Evolutionary conservation across 2,797 vertebrate genomes (phyloP).

Genomic region (Cuniculus paca): DNA sequence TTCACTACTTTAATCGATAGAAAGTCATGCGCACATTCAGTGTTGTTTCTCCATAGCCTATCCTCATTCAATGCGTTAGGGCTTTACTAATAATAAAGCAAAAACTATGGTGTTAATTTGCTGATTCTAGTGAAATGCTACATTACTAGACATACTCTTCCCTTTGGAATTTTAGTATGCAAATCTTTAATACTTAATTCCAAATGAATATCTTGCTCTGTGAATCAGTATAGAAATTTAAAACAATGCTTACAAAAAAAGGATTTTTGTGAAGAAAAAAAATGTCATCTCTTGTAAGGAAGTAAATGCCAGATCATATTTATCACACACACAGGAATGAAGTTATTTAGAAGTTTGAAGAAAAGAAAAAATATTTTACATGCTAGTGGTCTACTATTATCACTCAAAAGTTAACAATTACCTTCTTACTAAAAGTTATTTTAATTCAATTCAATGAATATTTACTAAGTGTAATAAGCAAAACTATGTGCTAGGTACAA

Average conservation of each 20-base stretch:
- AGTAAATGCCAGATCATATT: constrained; percentile 57
- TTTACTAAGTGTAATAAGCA: constrained; percentile 40
- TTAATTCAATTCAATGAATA: constrained; percentile 44
- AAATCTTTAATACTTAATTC: constrained; percentile 74
- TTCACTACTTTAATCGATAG: constrained; percentile 68
- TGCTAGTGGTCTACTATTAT: constrained; percentile 13
- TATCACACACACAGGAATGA: not conserved
- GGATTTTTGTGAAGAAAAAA: constrained; percentile 61
- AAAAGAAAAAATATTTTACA: constrained; percentile 55
- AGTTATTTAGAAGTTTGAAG: constrained; percentile 38
- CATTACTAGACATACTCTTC: constrained; percentile 71
- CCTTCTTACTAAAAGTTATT: constrained; percentile 35
- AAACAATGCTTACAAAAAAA: constrained; percentile 63
- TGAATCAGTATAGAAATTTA: constrained; percentile 61
- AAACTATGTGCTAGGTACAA: not conserved
- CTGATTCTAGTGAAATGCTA: constrained; percentile 72
- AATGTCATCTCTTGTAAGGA: not conserved
- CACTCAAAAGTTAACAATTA: constrained; percentile 50
- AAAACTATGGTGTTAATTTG: constrained; percentile 71
- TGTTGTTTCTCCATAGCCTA: not conserved
- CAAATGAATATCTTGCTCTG: constrained; percentile 72
- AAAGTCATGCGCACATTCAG: constrained; percentile 71
- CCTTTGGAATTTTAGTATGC: constrained; percentile 70
- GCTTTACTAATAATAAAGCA: constrained; percentile 77
- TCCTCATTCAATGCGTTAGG: constrained; percentile 59